Conservation (phyloP, 1,140 invertebrate species). For the Mamestra configurata region DNA sequence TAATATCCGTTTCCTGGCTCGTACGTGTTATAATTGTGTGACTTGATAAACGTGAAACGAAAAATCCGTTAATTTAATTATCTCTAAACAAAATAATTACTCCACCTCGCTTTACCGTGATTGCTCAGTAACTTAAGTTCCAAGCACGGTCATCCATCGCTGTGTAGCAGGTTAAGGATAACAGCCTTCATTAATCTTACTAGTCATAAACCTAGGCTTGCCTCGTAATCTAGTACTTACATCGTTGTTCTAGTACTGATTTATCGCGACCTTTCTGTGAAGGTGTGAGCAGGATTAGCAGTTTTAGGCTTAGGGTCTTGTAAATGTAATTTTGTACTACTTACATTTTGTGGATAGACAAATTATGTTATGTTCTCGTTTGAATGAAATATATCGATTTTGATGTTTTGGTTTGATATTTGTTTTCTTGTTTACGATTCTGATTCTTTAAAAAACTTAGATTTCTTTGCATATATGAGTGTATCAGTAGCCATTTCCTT, state of each 20-base stretch:
- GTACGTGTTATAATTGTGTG: too few relatives aligned
- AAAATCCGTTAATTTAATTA: too few relatives aligned
- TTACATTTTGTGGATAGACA: too few relatives aligned
- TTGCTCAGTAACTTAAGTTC: neutral
- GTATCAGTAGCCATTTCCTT: too few relatives aligned
- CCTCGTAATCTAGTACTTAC: slow-evolving; percentile 26
- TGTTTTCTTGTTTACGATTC: too few relatives aligned
- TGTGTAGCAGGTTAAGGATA: slow-evolving; percentile 31
- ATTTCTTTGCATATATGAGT: neutral
- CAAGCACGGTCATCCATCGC: slow-evolving; percentile 14
- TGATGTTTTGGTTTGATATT: too few relatives aligned
- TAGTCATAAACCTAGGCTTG: slow-evolving; percentile 35
- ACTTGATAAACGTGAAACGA: too few relatives aligned
- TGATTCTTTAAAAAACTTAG: too few relatives aligned
- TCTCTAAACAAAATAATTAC: slow-evolving; percentile 26
- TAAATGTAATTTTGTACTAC: neutral
- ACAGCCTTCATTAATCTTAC: slow-evolving; percentile 32
- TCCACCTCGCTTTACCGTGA: neutral
- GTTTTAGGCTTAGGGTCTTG: neutral
- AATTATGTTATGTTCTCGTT: too few relatives aligned
- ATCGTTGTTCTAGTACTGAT: slow-evolving; percentile 21
- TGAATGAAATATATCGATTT: too few relatives aligned
- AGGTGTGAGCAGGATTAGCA: neutral
- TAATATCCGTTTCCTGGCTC: too few relatives aligned
- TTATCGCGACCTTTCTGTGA: slow-evolving; percentile 16